Conservation (phyloP, 2,888 invertebrate species). For the Xestia sexstrigata region DNA sequence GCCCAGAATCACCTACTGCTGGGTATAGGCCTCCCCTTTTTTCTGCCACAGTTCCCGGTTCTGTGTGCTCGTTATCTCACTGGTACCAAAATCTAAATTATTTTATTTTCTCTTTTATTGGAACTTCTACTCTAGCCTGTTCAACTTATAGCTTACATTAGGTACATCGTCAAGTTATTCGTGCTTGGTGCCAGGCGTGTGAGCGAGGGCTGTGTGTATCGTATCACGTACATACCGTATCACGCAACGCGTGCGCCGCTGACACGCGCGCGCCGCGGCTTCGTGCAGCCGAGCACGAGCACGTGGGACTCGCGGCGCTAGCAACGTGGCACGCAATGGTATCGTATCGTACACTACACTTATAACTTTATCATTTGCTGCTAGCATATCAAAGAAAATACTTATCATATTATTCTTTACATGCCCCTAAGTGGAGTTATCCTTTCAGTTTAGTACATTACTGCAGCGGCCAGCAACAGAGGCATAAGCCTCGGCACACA, state of each 20-base stretch:
- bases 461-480: no score
- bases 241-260: background rate
- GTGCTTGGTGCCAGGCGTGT: background rate
- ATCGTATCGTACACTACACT: background rate
- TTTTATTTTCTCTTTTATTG: background rate
- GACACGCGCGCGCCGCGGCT: background rate
- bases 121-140: background rate
- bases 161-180: background rate
- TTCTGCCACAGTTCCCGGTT: no score
- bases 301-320: background rate
- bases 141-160: background rate
- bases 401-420: background rate
- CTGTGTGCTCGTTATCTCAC: no score
- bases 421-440: background rate
- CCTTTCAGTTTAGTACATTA: no score
- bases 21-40: no score
- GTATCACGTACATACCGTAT: no score
- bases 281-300: background rate
- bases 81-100: background rate
- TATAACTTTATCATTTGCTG: background rate
- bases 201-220: background rate
- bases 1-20: no score
- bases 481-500: no score
- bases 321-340: background rate
- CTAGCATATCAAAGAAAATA: background rate